These are phyloP conservation scores for Mythimna albipuncta DNA, from an alignment of 2,888 invertebrate genomes.

Conservation along the genomic window DNA sequence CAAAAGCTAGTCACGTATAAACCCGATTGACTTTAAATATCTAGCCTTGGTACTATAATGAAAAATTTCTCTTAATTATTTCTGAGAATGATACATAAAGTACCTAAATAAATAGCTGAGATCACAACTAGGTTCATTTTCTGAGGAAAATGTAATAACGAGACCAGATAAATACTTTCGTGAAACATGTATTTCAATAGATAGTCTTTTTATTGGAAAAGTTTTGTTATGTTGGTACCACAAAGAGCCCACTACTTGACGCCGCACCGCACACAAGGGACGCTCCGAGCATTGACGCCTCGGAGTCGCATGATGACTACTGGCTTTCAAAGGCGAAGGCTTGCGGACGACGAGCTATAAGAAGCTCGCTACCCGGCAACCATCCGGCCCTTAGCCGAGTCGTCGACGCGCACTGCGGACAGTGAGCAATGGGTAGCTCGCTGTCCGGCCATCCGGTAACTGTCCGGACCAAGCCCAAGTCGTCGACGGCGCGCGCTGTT, in stretches of 20 bases:
- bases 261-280: too few species aligned
- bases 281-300: too few species aligned
- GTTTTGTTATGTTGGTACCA: background rate
- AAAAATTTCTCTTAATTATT: background rate
- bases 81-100: background rate
- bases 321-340: too few species aligned
- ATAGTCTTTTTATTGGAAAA: constrained; percentile 7
- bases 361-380: too few species aligned
- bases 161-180: background rate
- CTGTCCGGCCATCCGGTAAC: too few species aligned
- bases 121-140: background rate
- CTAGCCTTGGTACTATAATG: background rate
- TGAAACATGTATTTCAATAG: background rate
- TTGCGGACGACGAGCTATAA: too few species aligned
- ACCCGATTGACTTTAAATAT: background rate
- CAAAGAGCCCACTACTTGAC: background rate
- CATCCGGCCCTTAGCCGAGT: too few species aligned
- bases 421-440: too few species aligned
- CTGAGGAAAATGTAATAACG: background rate
- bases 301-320: too few species aligned
- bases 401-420: too few species aligned
- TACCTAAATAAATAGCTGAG: background rate
- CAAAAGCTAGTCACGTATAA: background rate
- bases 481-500: too few species aligned
- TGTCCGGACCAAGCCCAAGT: too few species aligned